phyloP scores from a whole-genome alignment of 2,797 vertebrate genomes.

The Phrynocephalus guinanensis region DNA sequence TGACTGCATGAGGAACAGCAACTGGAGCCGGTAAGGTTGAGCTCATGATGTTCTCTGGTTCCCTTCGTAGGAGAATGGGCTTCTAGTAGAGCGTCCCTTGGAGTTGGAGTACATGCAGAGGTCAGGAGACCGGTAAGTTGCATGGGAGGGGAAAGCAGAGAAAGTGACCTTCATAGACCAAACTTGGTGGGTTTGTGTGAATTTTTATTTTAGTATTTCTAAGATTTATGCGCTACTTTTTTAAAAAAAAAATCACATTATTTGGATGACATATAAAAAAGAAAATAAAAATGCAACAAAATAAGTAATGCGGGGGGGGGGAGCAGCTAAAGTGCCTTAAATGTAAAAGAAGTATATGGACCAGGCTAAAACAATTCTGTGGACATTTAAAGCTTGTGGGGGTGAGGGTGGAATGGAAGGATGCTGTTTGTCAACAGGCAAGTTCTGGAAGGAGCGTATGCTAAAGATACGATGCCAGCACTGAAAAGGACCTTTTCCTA shows the following conservation, averaged over 20 bases:
- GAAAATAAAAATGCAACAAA: not conserved
- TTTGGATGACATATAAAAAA: not conserved
- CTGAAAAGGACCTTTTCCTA: not conserved
- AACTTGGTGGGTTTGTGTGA: accelerated
- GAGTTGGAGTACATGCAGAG: conserved; percentile 25
- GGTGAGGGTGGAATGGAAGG: not conserved
- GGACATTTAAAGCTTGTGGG: not conserved
- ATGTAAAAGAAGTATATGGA: not conserved
- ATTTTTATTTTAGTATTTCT: not conserved
- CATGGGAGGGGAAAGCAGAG: not conserved
- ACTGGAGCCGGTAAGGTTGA: not conserved
- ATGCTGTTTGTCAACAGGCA: no score
- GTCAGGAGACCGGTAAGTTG: conserved; percentile 16
- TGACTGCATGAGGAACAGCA: no score
- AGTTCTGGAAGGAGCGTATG: not conserved
- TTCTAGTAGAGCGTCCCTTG: not conserved
- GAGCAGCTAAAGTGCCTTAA: not conserved
- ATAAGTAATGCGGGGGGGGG: not conserved
- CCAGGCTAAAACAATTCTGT: not conserved
- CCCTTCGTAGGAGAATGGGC: conserved; percentile 8
- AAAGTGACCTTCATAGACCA: not conserved
- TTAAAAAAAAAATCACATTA: not conserved
- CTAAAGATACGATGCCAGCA: not conserved
- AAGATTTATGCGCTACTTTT: not conserved
- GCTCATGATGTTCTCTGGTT: not conserved